Conservation (phyloP, 2,888 invertebrate genomes). For the Aphodius sticticus region DNA sequence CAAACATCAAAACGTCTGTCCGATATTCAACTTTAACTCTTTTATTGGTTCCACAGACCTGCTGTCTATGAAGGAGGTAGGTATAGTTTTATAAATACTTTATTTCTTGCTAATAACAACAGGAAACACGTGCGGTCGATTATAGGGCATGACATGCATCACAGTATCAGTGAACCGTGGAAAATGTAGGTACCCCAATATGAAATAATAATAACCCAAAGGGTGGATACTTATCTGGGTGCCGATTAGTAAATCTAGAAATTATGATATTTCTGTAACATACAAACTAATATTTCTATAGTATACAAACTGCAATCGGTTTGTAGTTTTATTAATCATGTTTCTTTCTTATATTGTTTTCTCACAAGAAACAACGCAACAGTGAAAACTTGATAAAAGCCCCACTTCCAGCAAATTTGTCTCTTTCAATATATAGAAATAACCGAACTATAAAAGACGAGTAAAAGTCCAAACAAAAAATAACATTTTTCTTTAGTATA, state of each 20-base stretch:
- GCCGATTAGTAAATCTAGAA: neutral
- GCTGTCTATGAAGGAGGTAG: neutral
- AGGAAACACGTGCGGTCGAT: slow-evolving; percentile 12
- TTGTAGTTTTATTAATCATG: too few relatives aligned
- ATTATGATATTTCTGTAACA: too few relatives aligned
- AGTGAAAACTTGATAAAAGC: too few relatives aligned
- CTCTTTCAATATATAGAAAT: neutral
- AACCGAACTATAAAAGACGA: neutral
- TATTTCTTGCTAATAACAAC: slow-evolving; percentile 5
- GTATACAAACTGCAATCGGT: too few relatives aligned
- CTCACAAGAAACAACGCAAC: too few relatives aligned
- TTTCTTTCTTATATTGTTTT: too few relatives aligned
- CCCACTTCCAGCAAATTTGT: too few relatives aligned
- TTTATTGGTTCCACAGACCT: neutral
- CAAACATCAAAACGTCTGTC: neutral
- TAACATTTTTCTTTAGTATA: too few relatives aligned
- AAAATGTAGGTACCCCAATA: slow-evolving; percentile 14
- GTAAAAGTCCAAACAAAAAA: too few relatives aligned
- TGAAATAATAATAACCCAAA: neutral
- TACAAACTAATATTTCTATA: too few relatives aligned
- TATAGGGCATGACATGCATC: slow-evolving; percentile 22
- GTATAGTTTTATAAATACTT: neutral
- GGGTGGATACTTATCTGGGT: neutral
- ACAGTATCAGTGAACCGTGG: slow-evolving; percentile 17
- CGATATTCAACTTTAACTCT: neutral